Evolutionary conservation across 2,797 vertebrate genomes (phyloP), one percentile per base, ranked within the genome.

Genomic region (Anniella stebbinsi): DNA sequence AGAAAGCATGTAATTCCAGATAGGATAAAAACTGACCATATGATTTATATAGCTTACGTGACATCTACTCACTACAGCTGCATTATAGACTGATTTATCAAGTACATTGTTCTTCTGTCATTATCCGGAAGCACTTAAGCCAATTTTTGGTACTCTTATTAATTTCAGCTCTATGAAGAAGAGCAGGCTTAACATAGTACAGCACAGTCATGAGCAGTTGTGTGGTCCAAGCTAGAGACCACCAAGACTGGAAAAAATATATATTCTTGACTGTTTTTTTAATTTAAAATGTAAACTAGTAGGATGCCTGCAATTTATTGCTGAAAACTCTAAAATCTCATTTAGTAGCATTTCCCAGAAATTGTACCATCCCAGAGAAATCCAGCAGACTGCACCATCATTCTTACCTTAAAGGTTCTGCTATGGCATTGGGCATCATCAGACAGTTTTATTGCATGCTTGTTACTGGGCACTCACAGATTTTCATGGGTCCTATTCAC

Each of bases 41-140:
- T 91, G 57, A 93, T 45, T 92, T 91, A 91, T 91, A 91, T 51
- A 33, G 48, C 23, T 0, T 66, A 60, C 30, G 3, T 51, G 13
- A 36, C 30, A 93, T 86, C 73, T 87, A 30, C 41, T 86, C 15
- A 38, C 15, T 12, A 1, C 2, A 17, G 10, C 1, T 83, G 83
- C 85, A 30, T 90, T 21, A 18, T 15, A 90, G 8, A 60, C 23
- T 76, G 87, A 86, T 66, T 91, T 88, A 17, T 51, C 13, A 82
- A 45, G 84, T 89, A 11, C 8, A 72, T 87, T 45, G 28, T 45
- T 63, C 80, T 93, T 93, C 28, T 88, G 30, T 76, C 91, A 45
- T 88, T 91, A 86, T 18, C 60, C 38, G 84, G 75, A 54, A 82
- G 80, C 17, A 75, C 72, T 92, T 86, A 91, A 90, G 88, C 36